A percentile compares a stretch with the other conserved stretches of the same genome.
Evolutionary conservation across 2,113 vertebrate species (phyloP).

Genomic region (Oplegnathus fasciatus): DNA sequence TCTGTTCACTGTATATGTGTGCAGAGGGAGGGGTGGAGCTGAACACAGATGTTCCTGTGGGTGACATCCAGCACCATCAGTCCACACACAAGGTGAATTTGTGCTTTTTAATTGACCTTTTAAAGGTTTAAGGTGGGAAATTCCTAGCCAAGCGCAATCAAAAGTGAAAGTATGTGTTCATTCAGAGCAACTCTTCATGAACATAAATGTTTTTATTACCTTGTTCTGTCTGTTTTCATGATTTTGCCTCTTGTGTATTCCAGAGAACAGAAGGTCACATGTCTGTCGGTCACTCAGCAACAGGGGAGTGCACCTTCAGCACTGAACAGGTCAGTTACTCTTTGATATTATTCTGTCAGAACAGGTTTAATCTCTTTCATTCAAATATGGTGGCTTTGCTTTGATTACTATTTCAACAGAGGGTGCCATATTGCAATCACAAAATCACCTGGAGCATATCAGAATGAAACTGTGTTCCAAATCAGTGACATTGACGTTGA

Average conservation of each 20-base stretch:
- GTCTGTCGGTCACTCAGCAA: too few relatives aligned
- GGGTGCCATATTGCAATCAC: not conserved
- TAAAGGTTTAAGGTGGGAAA: not conserved
- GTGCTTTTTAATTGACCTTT: not conserved
- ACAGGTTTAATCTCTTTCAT: too few relatives aligned
- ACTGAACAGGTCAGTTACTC: too few relatives aligned
- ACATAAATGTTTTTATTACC: not conserved
- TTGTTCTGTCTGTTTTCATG: too few relatives aligned
- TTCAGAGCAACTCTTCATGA: not conserved
- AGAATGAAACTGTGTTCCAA: too few relatives aligned
- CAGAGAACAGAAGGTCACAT: too few relatives aligned
- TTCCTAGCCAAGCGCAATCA: not conserved
- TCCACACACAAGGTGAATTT: conserved; percentile 1
- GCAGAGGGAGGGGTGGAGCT: conserved; percentile 7
- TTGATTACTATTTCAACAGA: too few relatives aligned
- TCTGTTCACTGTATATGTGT: not conserved
- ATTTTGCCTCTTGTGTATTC: too few relatives aligned
- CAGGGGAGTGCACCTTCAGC: too few relatives aligned
- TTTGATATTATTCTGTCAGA: too few relatives aligned
- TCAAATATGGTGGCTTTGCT: not conserved
- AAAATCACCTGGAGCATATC: not conserved
- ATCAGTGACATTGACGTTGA: too few relatives aligned
- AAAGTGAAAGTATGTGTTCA: not conserved
- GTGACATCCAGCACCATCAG: not conserved
- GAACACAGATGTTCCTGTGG: not conserved